Evolutionary conservation across 2,888 invertebrate genomes (phyloP).

Genomic region (Loripinus fragilis): DNA sequence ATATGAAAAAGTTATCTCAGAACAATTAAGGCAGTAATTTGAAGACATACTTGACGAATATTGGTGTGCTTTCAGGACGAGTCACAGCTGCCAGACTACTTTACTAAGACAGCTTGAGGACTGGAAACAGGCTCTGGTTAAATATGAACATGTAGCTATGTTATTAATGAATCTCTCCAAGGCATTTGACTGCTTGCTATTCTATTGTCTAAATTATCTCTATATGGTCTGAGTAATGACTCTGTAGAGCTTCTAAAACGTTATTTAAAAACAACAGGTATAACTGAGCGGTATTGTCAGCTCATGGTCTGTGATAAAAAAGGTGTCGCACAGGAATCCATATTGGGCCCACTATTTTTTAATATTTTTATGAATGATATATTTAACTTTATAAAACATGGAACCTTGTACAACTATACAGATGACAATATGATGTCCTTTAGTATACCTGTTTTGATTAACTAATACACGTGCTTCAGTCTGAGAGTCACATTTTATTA

Average conservation of each 20-base stretch:
- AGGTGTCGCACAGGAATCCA: too few relatives aligned
- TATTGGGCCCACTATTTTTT: too few relatives aligned
- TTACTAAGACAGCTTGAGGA: not conserved
- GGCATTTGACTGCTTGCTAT: constrained; percentile 4
- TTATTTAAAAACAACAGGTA: not conserved
- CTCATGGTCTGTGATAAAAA: too few relatives aligned
- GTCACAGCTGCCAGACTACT: not conserved
- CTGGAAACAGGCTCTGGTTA: not conserved
- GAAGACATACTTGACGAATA: not conserved
- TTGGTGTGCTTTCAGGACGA: not conserved
- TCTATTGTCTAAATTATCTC: not conserved
- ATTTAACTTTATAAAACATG: too few relatives aligned
- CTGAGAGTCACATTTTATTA: not conserved
- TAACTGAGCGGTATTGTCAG: not conserved
- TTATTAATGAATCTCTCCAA: not conserved
- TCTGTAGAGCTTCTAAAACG: not conserved
- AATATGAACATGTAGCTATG: not conserved
- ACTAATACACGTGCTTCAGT: not conserved
- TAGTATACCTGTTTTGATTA: not conserved
- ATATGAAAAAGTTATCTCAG: not conserved
- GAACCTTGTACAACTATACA: too few relatives aligned
- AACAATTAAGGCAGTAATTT: not conserved
- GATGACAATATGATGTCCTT: not conserved
- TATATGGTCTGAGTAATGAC: not conserved
- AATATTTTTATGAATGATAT: too few relatives aligned